Evolutionary conservation across 2,113 vertebrate genomes (phyloP).

Genomic region (Syrrhaptes paradoxus): DNA sequence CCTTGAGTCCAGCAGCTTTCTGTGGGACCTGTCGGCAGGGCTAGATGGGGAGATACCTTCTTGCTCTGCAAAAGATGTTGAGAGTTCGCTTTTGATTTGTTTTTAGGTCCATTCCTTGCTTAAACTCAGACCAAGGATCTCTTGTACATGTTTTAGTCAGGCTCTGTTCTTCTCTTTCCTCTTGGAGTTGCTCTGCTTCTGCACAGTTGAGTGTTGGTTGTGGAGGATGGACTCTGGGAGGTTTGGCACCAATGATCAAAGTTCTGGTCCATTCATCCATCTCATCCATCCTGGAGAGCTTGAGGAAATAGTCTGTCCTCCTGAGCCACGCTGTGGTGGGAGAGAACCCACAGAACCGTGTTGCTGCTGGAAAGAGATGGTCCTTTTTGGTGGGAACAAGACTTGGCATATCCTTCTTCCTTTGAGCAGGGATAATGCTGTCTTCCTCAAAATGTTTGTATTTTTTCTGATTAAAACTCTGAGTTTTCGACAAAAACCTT

Average conservation of each 20-base stretch:
- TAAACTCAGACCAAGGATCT: background rate
- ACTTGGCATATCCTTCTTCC: rapidly evolving
- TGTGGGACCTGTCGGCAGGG: rapidly evolving
- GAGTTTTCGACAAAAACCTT: background rate
- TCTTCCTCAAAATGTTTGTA: background rate
- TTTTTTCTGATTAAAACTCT: background rate
- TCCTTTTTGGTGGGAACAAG: background rate
- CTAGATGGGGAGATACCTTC: background rate
- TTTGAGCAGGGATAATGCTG: background rate
- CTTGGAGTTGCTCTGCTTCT: background rate
- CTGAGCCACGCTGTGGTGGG: background rate
- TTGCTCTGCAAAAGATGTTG: background rate
- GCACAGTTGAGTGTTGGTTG: rapidly evolving
- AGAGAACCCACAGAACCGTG: background rate
- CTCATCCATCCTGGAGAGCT: background rate
- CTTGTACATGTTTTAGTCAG: background rate
- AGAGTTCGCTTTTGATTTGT: background rate
- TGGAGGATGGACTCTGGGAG: background rate
- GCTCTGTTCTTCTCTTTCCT: background rate
- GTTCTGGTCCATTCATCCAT: background rate
- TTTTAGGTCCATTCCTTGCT: background rate
- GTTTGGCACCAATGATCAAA: background rate
- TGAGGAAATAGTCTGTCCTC: background rate
- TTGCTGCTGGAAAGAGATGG: background rate
- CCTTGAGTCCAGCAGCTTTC: background rate